Evolutionary conservation across 1,140 invertebrate species (phyloP).

Genomic region (Drosophila erecta): DNA sequence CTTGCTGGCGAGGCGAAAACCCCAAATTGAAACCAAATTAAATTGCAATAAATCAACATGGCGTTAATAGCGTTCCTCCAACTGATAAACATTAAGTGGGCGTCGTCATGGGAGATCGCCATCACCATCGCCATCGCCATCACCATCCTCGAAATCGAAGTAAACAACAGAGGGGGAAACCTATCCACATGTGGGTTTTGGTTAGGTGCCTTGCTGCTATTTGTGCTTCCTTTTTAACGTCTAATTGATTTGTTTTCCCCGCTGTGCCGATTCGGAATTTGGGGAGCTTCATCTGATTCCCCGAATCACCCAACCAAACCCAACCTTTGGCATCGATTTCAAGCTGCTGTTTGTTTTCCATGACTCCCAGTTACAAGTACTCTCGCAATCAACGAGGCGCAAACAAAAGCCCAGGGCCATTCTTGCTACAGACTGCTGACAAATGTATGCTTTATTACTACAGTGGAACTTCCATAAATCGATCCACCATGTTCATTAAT

Average conservation of each 20-base stretch:
- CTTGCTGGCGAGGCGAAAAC: conserved; percentile 46
- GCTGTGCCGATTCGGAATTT: conserved; percentile 46
- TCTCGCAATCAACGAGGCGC: conserved; percentile 55
- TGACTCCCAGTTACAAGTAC: conserved; percentile 16
- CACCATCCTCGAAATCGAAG: conserved; percentile 48
- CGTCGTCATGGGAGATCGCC: conserved; percentile 62
- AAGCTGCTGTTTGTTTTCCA: conserved; percentile 60
- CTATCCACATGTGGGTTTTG: conserved; percentile 33
- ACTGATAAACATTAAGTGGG: conserved; percentile 80
- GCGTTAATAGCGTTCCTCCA: conserved; percentile 73
- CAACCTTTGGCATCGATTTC: conserved; percentile 39
- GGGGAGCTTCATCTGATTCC: conserved; percentile 21
- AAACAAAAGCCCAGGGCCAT: conserved; percentile 47
- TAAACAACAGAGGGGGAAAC: conserved; percentile 29
- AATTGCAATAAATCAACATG: conserved; percentile 79
- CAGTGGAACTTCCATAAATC: conserved; percentile 13
- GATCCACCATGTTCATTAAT: background rate
- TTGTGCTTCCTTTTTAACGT: conserved; percentile 62
- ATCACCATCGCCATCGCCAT: conserved; percentile 22
- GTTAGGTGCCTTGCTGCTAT: conserved; percentile 21
- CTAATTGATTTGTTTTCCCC: conserved; percentile 72
- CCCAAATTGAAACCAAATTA: conserved; percentile 79
- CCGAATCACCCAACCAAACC: background rate
- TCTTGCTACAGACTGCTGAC: conserved; percentile 41
- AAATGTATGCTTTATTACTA: conserved; percentile 67